Percentiles rank a stretch among this genome's conserved stretches.
These are phyloP conservation scores for Crypturellus undulatus DNA, from an alignment of 2,113 vertebrate genomes.

Conservation along the genomic window DNA sequence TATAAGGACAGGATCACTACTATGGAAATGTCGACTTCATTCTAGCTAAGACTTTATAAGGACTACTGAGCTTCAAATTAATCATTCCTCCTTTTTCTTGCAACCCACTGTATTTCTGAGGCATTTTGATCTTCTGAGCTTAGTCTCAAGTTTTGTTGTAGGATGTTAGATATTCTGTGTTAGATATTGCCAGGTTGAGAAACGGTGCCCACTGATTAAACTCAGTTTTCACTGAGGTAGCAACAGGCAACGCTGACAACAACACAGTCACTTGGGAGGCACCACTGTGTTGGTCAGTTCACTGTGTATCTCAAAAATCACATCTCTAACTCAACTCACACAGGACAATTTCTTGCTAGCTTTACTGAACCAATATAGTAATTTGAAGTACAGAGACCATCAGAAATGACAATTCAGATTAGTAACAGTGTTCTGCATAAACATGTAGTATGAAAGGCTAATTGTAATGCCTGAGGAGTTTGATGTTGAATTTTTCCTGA, in stretches of 20 bases:
- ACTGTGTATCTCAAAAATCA: neutral
- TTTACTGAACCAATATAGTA: neutral
- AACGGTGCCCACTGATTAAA: neutral
- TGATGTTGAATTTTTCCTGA: neutral
- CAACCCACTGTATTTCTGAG: neutral
- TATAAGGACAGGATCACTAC: neutral
- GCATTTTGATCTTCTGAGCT: neutral
- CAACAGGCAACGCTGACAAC: accelerated
- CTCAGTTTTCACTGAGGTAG: neutral
- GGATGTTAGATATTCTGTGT: neutral
- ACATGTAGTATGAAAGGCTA: neutral
- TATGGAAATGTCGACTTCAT: neutral
- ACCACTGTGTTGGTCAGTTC: neutral
- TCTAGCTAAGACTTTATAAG: neutral
- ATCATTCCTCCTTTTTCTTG: neutral
- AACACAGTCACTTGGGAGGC: neutral
- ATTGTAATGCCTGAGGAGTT: neutral
- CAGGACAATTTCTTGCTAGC: neutral
- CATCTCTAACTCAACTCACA: neutral
- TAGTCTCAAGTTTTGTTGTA: neutral
- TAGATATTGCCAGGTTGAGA: neutral
- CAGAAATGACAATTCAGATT: neutral
- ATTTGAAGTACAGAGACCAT: neutral
- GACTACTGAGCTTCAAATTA: neutral
- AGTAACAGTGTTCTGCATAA: neutral